phyloP scores from a whole-genome alignment of 2,888 invertebrate genomes.

The Archips xylosteana region DNA sequence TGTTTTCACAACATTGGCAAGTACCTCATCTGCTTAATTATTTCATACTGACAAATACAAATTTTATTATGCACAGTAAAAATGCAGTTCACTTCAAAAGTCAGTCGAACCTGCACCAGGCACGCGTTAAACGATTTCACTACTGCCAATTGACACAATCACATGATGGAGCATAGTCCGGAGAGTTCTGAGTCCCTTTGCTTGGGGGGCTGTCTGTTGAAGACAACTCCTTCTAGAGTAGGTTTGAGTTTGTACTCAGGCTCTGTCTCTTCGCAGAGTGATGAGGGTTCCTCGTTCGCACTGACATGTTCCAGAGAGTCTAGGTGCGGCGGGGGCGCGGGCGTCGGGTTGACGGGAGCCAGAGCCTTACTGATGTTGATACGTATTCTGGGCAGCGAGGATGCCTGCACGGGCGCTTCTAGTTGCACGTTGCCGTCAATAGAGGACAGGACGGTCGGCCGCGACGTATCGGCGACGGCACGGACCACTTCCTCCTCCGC shows the following conservation, averaged over 20 bases:
- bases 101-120: neutral
- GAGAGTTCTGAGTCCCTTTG: slow-evolving; percentile 92
- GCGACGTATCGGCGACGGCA: slow-evolving; percentile 79
- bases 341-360: slow-evolving; percentile 64
- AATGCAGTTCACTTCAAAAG: neutral
- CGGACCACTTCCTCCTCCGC: slow-evolving; percentile 70
- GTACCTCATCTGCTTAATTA: neutral
- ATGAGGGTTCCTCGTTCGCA: slow-evolving; percentile 82
- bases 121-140: neutral
- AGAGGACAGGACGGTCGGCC: slow-evolving; percentile 86
- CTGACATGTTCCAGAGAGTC: slow-evolving; percentile 65
- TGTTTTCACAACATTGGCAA: neutral
- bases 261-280: slow-evolving; percentile 85
- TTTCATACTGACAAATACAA: neutral
- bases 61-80: neutral
- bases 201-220: slow-evolving; percentile 90
- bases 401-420: slow-evolving; percentile 70
- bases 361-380: slow-evolving; percentile 93
- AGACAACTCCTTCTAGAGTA: slow-evolving; percentile 85
- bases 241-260: slow-evolving; percentile 87
- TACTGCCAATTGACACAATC: slow-evolving; percentile 46
- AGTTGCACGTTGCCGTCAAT: slow-evolving; percentile 93
- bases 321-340: slow-evolving; percentile 64
- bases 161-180: slow-evolving; percentile 95
- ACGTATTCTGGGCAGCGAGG: slow-evolving; percentile 87